These are phyloP conservation scores for Helicolenus hilgendorfi DNA, from an alignment of 2,797 vertebrate genomes.

Conservation along the genomic window DNA sequence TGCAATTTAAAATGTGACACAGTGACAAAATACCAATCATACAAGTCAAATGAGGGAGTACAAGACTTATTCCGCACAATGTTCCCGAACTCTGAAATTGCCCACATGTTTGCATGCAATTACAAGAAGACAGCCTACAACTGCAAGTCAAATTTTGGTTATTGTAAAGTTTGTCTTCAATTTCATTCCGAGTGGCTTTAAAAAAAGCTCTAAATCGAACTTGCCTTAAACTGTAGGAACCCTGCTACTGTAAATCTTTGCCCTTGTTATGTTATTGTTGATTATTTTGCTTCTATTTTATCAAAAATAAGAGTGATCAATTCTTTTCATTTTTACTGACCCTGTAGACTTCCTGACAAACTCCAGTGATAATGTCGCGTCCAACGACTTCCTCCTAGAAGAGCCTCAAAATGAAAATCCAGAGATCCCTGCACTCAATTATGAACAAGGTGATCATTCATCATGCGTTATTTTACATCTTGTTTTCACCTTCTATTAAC, in stretches of 20 bases:
- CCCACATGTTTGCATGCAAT: background rate
- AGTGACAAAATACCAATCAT: background rate
- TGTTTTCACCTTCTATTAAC: background rate
- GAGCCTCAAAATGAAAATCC: constrained; percentile 44
- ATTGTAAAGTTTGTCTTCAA: background rate
- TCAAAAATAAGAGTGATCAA: background rate
- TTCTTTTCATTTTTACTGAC: background rate
- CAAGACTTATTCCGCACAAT: background rate
- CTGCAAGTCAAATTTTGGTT: background rate
- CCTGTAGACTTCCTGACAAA: constrained; percentile 81
- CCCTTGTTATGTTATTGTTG: background rate
- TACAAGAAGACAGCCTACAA: background rate
- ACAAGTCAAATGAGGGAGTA: background rate
- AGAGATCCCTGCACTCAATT: constrained; percentile 28
- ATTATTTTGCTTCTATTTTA: background rate
- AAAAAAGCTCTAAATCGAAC: background rate
- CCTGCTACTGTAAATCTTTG: background rate
- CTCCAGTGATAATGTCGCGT: constrained; percentile 55
- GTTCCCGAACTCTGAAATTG: background rate
- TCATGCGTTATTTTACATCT: constrained; percentile 9
- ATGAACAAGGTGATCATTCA: constrained; percentile 59
- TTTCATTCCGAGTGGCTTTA: background rate
- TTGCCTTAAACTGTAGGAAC: background rate
- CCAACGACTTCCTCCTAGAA: constrained; percentile 35
- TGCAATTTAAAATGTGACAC: background rate